Evolutionary conservation across 1,140 invertebrate genomes (phyloP).

Genomic region (Drosophila busckii): DNA sequence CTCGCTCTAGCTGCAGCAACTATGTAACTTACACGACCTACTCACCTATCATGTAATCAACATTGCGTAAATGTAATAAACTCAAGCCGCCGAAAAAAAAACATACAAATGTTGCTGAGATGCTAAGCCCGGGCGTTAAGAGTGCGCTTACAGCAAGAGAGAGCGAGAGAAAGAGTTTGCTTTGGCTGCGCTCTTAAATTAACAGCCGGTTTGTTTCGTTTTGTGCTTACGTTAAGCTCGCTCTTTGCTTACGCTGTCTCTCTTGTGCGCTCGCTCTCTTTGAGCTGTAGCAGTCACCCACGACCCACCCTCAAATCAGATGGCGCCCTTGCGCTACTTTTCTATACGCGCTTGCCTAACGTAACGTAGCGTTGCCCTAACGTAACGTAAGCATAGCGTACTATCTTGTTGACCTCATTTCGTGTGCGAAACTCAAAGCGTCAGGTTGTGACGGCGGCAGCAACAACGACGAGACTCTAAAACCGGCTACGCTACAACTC

Average conservation of each 20-base stretch:
- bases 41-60: constrained; percentile 58
- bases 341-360: constrained; percentile 35
- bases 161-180: background rate
- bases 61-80: constrained; percentile 50
- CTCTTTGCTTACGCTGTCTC: constrained; percentile 3
- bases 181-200: background rate
- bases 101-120: too few relatives aligned
- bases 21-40: constrained; percentile 18
- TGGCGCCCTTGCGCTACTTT: constrained; percentile 75
- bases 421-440: constrained; percentile 74
- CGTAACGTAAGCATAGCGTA: constrained; percentile 63
- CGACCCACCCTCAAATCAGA: constrained; percentile 46
- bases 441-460: constrained; percentile 65
- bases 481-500: background rate
- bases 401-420: constrained; percentile 78
- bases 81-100: constrained; percentile 30
- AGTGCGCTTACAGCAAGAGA: background rate
- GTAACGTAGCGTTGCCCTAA: constrained; percentile 47
- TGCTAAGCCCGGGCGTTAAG: too few relatives aligned
- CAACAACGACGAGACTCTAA: constrained; percentile 8
- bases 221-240: too few relatives aligned
- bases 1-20: background rate
- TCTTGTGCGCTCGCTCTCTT: constrained; percentile 1
- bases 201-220: background rate
- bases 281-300: constrained; percentile 6